Evolutionary conservation across 2,888 invertebrate species (phyloP).

Genomic region (Zygogramma bicolorata): DNA sequence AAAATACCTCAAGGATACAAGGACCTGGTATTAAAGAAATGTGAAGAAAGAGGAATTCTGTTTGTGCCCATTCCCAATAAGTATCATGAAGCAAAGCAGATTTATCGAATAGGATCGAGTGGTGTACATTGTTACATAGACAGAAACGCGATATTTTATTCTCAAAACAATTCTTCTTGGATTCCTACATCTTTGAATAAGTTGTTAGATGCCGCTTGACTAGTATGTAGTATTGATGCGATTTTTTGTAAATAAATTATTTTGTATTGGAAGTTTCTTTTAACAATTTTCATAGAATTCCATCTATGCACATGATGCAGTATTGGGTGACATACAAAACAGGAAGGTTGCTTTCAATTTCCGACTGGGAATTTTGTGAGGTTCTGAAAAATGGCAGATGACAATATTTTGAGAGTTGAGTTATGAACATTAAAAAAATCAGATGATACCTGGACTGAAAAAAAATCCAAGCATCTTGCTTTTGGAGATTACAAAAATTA

Average conservation of each 20-base stretch:
- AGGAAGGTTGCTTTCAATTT: too few relatives aligned
- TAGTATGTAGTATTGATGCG: not conserved
- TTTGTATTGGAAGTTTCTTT: slow-evolving; percentile 7
- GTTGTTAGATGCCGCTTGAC: slow-evolving; percentile 62
- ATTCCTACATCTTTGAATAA: slow-evolving; percentile 63
- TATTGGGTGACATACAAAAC: too few relatives aligned
- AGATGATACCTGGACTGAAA: too few relatives aligned
- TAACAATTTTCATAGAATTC: too few relatives aligned
- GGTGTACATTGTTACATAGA: slow-evolving; percentile 84
- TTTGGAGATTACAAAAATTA: too few relatives aligned
- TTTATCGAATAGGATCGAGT: slow-evolving; percentile 83
- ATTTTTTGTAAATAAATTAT: slow-evolving; percentile 34
- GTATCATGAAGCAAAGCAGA: slow-evolving; percentile 85
- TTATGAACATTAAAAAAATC: too few relatives aligned
- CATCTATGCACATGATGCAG: too few relatives aligned
- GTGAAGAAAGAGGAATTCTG: slow-evolving; percentile 87
- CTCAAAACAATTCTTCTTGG: slow-evolving; percentile 64
- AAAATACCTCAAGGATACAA: slow-evolving; percentile 81
- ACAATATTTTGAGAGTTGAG: too few relatives aligned
- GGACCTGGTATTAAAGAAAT: slow-evolving; percentile 84
- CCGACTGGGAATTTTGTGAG: too few relatives aligned
- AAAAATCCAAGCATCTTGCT: too few relatives aligned
- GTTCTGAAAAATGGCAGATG: too few relatives aligned
- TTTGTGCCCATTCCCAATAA: slow-evolving; percentile 91
- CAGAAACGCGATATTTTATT: slow-evolving; percentile 77